phyloP scores from a whole-genome alignment of 2,888 invertebrate genomes.

The Meloe dianella region DNA sequence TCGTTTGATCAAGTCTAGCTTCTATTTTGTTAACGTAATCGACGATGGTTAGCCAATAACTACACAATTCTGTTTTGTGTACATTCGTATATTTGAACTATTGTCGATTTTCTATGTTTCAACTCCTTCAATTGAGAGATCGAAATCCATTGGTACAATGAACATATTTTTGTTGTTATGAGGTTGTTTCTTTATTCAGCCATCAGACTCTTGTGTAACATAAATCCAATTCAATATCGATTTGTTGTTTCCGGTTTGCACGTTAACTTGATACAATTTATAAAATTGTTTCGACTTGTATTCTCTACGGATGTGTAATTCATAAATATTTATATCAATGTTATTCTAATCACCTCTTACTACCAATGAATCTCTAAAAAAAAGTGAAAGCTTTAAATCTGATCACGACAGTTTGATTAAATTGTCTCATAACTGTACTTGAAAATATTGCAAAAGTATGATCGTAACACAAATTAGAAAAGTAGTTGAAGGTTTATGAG shows the following conservation, averaged over 20 bases:
- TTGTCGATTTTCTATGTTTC: too few species aligned
- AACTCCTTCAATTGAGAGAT: slow-evolving; percentile 31
- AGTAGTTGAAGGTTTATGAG: not conserved
- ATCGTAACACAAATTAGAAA: not conserved
- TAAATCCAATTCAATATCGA: slow-evolving; percentile 33
- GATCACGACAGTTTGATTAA: not conserved
- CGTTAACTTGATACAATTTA: slow-evolving; percentile 34
- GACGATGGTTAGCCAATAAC: slow-evolving; percentile 20
- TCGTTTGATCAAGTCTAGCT: not conserved
- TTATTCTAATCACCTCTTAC: not conserved
- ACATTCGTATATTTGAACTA: slow-evolving; percentile 28
- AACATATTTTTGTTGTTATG: slow-evolving; percentile 37
- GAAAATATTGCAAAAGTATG: not conserved
- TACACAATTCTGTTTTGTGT: slow-evolving; percentile 21
- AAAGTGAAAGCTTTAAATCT: not conserved
- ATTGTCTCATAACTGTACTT: not conserved
- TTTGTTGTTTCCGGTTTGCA: slow-evolving; percentile 32
- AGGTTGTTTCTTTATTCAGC: slow-evolving; percentile 26
- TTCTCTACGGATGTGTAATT: slow-evolving; percentile 24
- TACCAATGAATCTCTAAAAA: not conserved
- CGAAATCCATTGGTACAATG: slow-evolving; percentile 33
- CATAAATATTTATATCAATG: slow-evolving; percentile 14
- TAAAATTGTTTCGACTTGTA: slow-evolving; percentile 30
- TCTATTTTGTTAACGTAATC: slow-evolving; percentile 21
- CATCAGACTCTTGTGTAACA: slow-evolving; percentile 31